These are phyloP conservation scores for Okapia johnstoni DNA, from an alignment of 2,113 vertebrate genomes.

Conservation along the genomic window DNA sequence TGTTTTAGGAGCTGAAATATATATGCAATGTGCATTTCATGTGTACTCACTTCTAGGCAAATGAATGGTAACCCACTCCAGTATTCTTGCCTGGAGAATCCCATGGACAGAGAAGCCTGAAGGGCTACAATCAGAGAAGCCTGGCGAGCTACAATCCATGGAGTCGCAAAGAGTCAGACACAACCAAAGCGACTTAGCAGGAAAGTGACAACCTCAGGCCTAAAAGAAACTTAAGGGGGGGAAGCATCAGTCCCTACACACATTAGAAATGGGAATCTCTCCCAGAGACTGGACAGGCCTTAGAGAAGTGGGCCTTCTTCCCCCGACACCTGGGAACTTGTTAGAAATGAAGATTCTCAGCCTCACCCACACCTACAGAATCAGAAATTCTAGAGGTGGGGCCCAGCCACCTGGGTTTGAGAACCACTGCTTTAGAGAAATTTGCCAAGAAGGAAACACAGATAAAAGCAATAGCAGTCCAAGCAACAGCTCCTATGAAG, in stretches of 20 bases:
- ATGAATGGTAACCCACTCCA: neutral
- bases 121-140: too few relatives aligned
- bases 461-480: neutral
- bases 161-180: neutral
- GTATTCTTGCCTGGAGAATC: neutral
- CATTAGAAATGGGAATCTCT: neutral
- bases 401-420: neutral
- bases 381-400: neutral
- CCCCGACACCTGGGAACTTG: accelerated
- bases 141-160: neutral
- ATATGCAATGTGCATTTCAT: neutral
- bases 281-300: neutral
- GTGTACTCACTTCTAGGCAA: neutral
- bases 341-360: neutral
- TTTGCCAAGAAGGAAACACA: neutral
- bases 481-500: neutral
- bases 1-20: neutral
- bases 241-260: neutral
- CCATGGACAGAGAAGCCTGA: neutral
- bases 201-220: neutral
- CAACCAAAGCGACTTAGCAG: neutral
- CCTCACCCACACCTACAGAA: neutral
- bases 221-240: neutral
- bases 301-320: neutral
- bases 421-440: neutral